These are phyloP conservation scores for Noctilio leporinus DNA, from an alignment of 2,113 vertebrate genomes.

Conservation along the genomic window DNA sequence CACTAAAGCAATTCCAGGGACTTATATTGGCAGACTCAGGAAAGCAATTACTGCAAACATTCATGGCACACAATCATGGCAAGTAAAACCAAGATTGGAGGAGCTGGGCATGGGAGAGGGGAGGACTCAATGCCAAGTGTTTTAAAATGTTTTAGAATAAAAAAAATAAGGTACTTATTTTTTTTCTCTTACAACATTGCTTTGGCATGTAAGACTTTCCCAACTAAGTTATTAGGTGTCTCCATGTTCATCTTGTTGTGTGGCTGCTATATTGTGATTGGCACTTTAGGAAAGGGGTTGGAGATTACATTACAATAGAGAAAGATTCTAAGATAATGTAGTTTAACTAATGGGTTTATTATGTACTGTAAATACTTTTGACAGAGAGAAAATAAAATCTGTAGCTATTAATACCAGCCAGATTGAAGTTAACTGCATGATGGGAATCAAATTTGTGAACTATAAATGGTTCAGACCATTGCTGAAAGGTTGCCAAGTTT, in stretches of 20 bases:
- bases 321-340: neutral
- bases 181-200: neutral
- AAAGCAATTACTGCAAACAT: neutral
- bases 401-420: neutral
- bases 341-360: conserved; percentile 11
- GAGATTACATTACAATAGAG: neutral
- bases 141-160: neutral
- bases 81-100: neutral
- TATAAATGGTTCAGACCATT: neutral
- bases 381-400: neutral
- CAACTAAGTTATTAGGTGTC: neutral
- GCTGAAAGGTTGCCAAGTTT: neutral
- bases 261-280: neutral
- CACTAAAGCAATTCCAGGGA: neutral
- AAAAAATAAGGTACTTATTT: neutral
- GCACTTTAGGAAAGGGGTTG: neutral
- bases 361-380: neutral
- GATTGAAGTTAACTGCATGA: neutral
- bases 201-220: neutral
- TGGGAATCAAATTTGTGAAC: conserved; percentile 7
- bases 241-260: neutral
- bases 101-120: neutral
- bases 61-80: neutral
- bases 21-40: neutral
- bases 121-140: neutral